Percentiles rank a stretch among this genome's conserved stretches.
Evolutionary conservation across 2,113 vertebrate genomes (phyloP).

Genomic region (Lipotes vexillifer): DNA sequence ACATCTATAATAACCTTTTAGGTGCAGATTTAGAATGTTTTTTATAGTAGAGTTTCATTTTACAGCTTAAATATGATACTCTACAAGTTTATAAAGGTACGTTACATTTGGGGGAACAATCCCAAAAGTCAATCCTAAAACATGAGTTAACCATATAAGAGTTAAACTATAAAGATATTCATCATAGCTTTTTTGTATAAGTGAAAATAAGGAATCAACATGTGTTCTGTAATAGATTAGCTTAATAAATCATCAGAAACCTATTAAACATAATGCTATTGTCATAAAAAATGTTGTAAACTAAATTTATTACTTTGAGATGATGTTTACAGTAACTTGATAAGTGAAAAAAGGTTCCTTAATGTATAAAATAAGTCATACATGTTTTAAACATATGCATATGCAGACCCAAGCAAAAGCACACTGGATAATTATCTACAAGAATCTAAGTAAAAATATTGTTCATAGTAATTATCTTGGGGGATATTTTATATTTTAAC

Average conservation of each 20-base stretch:
- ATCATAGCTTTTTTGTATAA: not conserved
- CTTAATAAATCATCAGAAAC: not conserved
- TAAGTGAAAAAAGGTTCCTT: not conserved
- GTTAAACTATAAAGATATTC: not conserved
- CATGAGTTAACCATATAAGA: not conserved
- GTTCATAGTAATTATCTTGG: not conserved
- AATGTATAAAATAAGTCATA: not conserved
- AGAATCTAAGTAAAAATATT: not conserved
- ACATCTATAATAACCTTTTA: not conserved
- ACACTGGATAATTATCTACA: not conserved
- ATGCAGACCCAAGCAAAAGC: not conserved
- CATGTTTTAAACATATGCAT: not conserved
- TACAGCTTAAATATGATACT: not conserved
- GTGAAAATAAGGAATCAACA: not conserved
- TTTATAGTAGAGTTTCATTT: constrained; percentile 2
- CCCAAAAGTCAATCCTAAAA: not conserved
- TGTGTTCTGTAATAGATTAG: not conserved
- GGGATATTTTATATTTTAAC: not conserved
- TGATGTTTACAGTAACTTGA: not conserved
- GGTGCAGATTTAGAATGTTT: not conserved
- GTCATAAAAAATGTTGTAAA: not conserved
- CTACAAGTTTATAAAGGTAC: not conserved
- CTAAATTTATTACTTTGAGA: not conserved
- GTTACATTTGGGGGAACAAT: not conserved
- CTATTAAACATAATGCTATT: not conserved